Evolutionary conservation across 2,113 vertebrate species (phyloP).

Genomic region (Parotia lawesii): DNA sequence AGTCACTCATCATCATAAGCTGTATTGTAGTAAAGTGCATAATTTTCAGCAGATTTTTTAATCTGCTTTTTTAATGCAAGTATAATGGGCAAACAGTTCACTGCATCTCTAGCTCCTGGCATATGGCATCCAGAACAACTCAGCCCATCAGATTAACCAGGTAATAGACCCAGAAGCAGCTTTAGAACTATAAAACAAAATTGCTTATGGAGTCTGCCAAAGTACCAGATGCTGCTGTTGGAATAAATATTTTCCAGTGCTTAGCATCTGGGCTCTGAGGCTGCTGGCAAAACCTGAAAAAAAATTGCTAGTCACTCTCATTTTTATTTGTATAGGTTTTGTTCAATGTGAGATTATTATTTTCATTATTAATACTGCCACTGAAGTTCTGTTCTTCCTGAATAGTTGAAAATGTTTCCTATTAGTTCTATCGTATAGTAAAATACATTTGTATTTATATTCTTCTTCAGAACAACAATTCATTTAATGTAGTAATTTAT

Average conservation of each 20-base stretch:
- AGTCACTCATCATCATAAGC: neutral
- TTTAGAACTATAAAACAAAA: constrained; percentile 74
- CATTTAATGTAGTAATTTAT: neutral
- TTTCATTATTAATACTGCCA: neutral
- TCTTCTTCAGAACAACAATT: neutral
- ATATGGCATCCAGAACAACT: constrained; percentile 69
- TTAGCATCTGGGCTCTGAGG: constrained; percentile 66
- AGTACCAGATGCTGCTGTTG: constrained; percentile 67
- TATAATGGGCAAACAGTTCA: constrained; percentile 63
- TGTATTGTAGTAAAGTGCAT: neutral
- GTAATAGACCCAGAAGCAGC: constrained; percentile 71
- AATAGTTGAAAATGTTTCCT: neutral
- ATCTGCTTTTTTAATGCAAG: constrained; percentile 48
- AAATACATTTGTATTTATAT: neutral
- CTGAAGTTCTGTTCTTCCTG: neutral
- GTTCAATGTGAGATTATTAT: neutral
- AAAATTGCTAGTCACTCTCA: neutral
- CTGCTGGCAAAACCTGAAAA: constrained; percentile 32
- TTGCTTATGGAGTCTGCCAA: constrained; percentile 70
- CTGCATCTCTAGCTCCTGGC: constrained; percentile 58
- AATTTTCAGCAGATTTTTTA: constrained; percentile 37
- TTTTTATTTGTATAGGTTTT: neutral
- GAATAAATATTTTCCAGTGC: constrained; percentile 67
- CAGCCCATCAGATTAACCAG: constrained; percentile 73
- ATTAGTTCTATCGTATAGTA: neutral